Conservation (phyloP, 2,797 vertebrate genomes). For the Limnodromus scolopaceus region DNA sequence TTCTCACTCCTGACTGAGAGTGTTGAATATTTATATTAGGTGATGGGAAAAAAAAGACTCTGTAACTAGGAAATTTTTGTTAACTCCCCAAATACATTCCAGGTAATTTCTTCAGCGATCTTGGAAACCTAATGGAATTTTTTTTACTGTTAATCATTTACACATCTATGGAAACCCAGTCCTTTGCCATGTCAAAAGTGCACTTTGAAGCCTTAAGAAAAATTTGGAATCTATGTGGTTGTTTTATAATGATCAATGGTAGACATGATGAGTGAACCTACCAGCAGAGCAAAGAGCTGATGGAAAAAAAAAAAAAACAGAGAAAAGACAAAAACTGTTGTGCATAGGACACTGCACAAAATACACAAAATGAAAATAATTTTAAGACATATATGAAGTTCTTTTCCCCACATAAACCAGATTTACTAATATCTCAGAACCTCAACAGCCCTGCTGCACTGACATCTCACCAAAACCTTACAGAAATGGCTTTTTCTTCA, state of each 20-base stretch:
- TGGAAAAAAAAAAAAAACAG: rapidly evolving
- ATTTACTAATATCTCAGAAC: background rate
- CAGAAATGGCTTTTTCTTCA: background rate
- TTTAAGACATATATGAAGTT: background rate
- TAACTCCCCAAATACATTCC: background rate
- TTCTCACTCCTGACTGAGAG: background rate
- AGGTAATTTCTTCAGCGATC: background rate
- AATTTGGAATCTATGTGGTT: background rate
- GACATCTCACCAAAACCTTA: background rate
- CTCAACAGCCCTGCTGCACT: background rate
- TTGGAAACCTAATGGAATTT: background rate
- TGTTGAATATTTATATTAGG: background rate
- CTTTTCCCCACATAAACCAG: background rate
- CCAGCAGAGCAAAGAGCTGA: background rate
- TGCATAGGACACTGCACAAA: background rate
- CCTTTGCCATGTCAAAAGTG: background rate
- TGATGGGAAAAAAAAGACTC: background rate
- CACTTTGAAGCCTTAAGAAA: background rate
- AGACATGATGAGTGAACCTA: background rate
- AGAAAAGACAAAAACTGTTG: background rate
- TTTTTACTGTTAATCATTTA: background rate
- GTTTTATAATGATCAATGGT: background rate
- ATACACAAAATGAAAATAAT: background rate
- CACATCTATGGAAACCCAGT: background rate
- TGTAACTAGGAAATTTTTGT: background rate